These are phyloP conservation scores for Drosophila barbarae DNA, from an alignment of 2,888 invertebrate species.

Conservation along the genomic window DNA sequence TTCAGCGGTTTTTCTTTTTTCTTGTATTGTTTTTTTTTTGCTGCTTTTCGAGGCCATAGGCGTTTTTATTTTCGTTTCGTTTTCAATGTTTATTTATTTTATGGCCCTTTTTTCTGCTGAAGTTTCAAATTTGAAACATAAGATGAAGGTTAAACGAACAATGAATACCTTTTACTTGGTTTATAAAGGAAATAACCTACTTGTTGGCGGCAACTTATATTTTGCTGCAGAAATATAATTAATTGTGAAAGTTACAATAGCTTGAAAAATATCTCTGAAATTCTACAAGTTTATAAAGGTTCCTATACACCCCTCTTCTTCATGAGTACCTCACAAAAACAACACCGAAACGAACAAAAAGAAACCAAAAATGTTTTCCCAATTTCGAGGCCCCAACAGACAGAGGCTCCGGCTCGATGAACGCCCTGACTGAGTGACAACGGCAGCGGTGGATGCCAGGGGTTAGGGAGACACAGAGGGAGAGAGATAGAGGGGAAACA, in stretches of 20 bases:
- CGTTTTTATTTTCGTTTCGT: conserved; percentile 39
- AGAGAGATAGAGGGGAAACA: not conserved
- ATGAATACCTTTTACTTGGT: not conserved
- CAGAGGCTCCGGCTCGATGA: conserved; percentile 38
- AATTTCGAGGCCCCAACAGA: conserved; percentile 52
- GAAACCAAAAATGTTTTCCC: conserved; percentile 51
- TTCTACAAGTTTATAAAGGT: too few relatives aligned
- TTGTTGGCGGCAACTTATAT: too few relatives aligned
- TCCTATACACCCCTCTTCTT: not conserved
- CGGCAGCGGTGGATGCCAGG: not conserved
- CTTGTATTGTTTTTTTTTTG: not conserved
- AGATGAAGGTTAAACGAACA: not conserved
- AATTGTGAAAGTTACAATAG: not conserved
- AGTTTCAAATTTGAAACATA: conserved; percentile 19
- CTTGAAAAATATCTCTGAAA: not conserved
- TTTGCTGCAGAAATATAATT: not conserved
- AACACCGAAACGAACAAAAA: conserved; percentile 17
- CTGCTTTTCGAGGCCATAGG: conserved; percentile 12
- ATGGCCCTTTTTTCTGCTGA: conserved; percentile 39
- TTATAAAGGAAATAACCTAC: too few relatives aligned
- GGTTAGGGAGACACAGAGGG: not conserved
- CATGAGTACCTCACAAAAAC: not conserved
- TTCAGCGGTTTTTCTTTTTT: conserved; percentile 1
- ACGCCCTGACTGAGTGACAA: conserved; percentile 65
- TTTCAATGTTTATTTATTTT: conserved; percentile 54